Evolutionary conservation across 1,140 invertebrate genomes (phyloP), one percentile per base, ranked within the genome.

Genomic region (Lepidurus packardi): DNA sequence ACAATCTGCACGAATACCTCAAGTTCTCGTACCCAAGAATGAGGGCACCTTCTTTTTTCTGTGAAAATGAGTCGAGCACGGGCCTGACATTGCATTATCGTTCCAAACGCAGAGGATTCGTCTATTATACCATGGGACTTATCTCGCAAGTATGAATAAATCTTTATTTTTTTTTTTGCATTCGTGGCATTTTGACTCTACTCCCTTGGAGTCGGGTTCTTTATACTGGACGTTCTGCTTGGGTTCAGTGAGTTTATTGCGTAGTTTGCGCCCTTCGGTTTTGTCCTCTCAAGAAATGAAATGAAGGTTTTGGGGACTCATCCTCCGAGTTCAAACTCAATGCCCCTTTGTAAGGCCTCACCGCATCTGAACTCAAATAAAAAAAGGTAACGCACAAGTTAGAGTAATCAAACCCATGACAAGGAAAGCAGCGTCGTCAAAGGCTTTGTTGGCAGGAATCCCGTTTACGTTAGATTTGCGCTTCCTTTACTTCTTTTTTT

Each of bases 51-150:
- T 97, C 94, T 77, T 98, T 98, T 84, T 97, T 97, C 81, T 97
- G 96, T 83, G 95, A 98, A 85, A 95, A 96, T 83, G 97, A 99
- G 85, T 94, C 93, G 0, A 89, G 92, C 10, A 83, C 84, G 4
- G 96, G 97, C 4, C 86, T 98, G 73, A 95, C 94, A 1, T 87
- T 98, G 47, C 96, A 98, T 86, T 97, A 97, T 84, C 88, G 96
- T 73, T 97, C 94, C 79, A 97, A 96, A 85, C 85, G 96, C 78
- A 88, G 93, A 76, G 96, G 96, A 0, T 98, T 96, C 84, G 91
- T 98, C 1, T 95, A 96, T 85, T 99, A 98, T 83, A 96, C 96
- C 1, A 97, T 97, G 91, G 97, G 97, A 7, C 96, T 98, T 85
- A 97, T 98, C 76, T 89, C 93, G 84, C 92, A 95, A 87, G 91